Conservation (phyloP, 2,797 vertebrate species). For the Florisuga fusca region DNA sequence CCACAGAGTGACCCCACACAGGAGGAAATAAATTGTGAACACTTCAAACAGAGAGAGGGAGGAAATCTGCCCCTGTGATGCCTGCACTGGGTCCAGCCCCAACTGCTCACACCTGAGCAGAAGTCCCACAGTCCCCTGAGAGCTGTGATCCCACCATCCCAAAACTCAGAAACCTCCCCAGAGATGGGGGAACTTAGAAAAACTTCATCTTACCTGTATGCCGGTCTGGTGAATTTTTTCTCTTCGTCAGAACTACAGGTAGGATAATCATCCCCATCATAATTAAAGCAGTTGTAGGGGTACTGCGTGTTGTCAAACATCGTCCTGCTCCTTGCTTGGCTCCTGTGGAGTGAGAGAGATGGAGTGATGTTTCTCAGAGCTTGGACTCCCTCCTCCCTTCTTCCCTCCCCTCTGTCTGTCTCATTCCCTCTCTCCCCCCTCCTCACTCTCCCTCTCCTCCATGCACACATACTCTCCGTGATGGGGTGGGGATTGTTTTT, state of each 20-base stretch:
- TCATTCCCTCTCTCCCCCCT: slow-evolving; percentile 54
- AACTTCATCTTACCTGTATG: slow-evolving; percentile 90
- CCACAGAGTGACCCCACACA: not conserved
- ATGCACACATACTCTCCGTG: slow-evolving; percentile 34
- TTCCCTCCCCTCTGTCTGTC: slow-evolving; percentile 66
- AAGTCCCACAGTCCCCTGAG: not conserved
- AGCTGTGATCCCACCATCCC: not conserved
- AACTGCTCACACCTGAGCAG: not conserved
- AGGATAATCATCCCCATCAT: slow-evolving; percentile 94
- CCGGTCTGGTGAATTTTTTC: slow-evolving; percentile 92
- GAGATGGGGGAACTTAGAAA: not conserved
- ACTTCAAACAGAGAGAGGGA: not conserved
- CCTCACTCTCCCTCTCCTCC: slow-evolving; percentile 27
- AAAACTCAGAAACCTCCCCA: not conserved
- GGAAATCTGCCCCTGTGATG: not conserved
- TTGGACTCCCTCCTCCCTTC: slow-evolving; percentile 58
- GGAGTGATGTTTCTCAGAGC: slow-evolving; percentile 49
- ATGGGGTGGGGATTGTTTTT: slow-evolving; percentile 62
- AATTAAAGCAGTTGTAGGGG: slow-evolving; percentile 98
- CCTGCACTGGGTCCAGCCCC: not conserved
- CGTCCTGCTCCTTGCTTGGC: slow-evolving; percentile 66
- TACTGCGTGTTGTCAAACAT: slow-evolving; percentile 98
- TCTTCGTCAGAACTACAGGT: slow-evolving; percentile 90
- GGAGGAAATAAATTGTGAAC: not conserved
- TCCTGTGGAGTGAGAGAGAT: slow-evolving; percentile 63